Evolutionary conservation across 2,797 vertebrate species (phyloP), one percentile per base, ranked within the genome.

Genomic region (Hylomyscus alleni): DNA sequence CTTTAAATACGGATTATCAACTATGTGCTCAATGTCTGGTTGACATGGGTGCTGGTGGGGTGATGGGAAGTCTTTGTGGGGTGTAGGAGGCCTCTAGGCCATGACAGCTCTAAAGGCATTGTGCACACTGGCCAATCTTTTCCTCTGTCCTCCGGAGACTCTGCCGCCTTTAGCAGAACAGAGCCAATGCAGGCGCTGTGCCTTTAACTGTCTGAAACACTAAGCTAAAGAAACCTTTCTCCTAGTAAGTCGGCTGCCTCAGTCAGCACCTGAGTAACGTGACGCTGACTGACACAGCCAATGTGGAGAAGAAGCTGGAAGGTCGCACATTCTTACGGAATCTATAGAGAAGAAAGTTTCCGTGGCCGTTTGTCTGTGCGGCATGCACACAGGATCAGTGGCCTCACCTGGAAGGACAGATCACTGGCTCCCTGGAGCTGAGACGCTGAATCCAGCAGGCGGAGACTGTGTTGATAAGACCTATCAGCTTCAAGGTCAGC

Each of bases 361-460:
- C 9, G 4, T 44, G n/a, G n/a, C 19, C 12, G 14, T 44, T 72
- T 67, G 26, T 73, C 31, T 29, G 34, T 3, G 67, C 9, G 8
- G 20, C 47, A 37, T 29, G 19, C 9, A 11, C 19, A 20, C 10
- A 44, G 31, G 60, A 6, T 19, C 29, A 73, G 14, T 3, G 50
- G 5, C 26, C 97, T 98, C 95, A 99, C 99, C 98, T 99, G 97
- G 67, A 98, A 98, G 67, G 97, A 96, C 6, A n/a, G 9, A 0
- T 93, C 78, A 31, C 65, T 52, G 0, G 82, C 83, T 86, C 96
- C 97, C 0, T 10, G 94, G 37, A 98, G 96, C 95, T 1, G 98
- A 54, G 98, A 97, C 34, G 98, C 17, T 0, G 98, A 98, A 34
- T 69, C 95, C 50, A 98, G 95, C 34, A 99, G 98, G 76, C 78